A percentile compares a stretch with the other conserved stretches of the same genome.
Evolutionary conservation across 2,888 invertebrate genomes (phyloP).

Genomic region (Ophioninae sp.): DNA sequence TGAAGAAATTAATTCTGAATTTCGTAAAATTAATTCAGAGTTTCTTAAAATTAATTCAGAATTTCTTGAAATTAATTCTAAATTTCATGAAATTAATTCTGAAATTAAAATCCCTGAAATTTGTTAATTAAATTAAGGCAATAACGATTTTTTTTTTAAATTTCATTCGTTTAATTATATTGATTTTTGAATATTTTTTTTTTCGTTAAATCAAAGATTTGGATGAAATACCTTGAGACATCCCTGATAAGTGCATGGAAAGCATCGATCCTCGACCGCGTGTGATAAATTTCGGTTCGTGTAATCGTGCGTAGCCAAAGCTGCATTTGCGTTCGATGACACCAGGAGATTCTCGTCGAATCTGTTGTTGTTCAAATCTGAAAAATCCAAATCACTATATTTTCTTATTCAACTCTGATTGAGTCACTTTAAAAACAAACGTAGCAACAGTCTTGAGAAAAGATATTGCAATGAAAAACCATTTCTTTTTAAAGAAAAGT

Average conservation of each 20-base stretch:
- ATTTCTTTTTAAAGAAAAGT: not conserved
- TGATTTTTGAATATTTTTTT: not conserved
- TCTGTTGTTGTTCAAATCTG: slow-evolving; percentile 77
- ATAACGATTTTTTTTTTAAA: not conserved
- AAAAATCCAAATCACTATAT: slow-evolving; percentile 18
- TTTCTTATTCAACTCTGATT: not conserved
- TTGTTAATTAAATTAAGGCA: too few species aligned
- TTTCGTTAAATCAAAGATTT: not conserved
- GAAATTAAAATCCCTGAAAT: too few species aligned
- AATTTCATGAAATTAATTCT: too few species aligned
- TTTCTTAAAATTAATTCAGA: too few species aligned
- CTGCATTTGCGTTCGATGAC: slow-evolving; percentile 75
- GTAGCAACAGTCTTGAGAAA: not conserved
- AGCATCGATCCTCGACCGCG: slow-evolving; percentile 78
- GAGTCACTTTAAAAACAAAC: not conserved
- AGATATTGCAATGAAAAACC: not conserved
- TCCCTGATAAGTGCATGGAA: slow-evolving; percentile 79
- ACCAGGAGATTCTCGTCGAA: slow-evolving; percentile 71
- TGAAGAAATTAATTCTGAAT: too few species aligned
- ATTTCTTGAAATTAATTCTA: too few species aligned
- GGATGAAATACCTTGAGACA: slow-evolving; percentile 75
- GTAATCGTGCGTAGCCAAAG: slow-evolving; percentile 80
- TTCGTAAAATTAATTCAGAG: too few species aligned
- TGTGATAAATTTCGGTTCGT: slow-evolving; percentile 77
- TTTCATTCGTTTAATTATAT: slow-evolving; percentile 6